Percentiles rank a stretch among this genome's conserved stretches.
Evolutionary conservation across 2,113 vertebrate genomes (phyloP).

Genomic region (Hippocampus barbouri): DNA sequence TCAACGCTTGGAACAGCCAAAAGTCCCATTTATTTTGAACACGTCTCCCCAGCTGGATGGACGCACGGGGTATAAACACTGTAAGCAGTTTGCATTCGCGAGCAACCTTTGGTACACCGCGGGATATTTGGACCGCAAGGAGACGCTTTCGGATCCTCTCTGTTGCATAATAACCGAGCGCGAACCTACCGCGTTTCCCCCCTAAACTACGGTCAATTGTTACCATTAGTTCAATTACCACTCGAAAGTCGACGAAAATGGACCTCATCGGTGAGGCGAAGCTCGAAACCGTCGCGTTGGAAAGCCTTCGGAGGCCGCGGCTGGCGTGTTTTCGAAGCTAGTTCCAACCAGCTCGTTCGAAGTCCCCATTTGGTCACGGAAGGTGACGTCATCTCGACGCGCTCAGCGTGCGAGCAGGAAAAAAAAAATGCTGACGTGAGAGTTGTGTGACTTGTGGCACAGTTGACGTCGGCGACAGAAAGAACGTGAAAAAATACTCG

Average conservation of each 20-base stretch:
- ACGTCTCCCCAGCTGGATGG: no score
- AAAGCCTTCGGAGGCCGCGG: neutral
- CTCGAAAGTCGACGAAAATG: no score
- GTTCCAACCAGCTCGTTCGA: neutral
- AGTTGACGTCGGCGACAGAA: conserved; percentile 68
- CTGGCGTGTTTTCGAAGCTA: neutral
- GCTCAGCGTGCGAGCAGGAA: conserved; percentile 25
- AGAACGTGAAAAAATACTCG: conserved; percentile 59
- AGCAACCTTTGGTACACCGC: neutral
- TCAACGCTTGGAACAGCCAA: no score
- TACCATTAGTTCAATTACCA: neutral
- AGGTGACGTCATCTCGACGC: conserved; percentile 56
- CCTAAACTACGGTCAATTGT: neutral
- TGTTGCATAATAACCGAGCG: conserved; percentile 23
- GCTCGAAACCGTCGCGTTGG: neutral
- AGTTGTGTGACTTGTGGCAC: conserved; percentile 53
- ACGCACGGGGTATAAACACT: no score
- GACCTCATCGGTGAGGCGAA: neutral
- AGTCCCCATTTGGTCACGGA: conserved; percentile 69
- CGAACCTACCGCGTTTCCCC: neutral
- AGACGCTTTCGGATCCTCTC: conserved; percentile 35
- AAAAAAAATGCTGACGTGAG: conserved; percentile 64
- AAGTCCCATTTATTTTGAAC: no score
- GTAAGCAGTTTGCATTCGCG: neutral
- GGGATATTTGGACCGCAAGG: neutral